Conservation (phyloP, 2,113 vertebrate species). For the Thunnus maccoyii region DNA sequence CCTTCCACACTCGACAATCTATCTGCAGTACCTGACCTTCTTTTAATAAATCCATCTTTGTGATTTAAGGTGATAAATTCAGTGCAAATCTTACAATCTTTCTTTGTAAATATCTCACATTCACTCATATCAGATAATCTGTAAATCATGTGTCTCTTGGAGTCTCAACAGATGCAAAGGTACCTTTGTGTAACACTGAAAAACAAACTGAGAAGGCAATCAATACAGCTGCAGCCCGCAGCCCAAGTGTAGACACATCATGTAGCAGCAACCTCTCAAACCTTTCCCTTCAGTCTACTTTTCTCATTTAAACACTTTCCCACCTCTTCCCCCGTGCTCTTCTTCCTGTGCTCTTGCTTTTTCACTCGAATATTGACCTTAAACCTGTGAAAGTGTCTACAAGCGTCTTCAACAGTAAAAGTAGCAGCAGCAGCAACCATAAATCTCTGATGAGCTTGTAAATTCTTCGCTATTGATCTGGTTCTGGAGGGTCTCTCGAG, state of each 20-base stretch:
- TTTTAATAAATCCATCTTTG: neutral
- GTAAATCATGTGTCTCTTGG: neutral
- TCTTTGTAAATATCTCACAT: neutral
- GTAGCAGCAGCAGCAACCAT: neutral
- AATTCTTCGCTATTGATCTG: constrained; percentile 56
- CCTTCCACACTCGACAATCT: no score
- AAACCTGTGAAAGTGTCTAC: constrained; percentile 28
- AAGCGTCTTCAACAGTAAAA: constrained; percentile 27
- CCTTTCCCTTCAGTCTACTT: neutral
- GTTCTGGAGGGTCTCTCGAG: constrained; percentile 14
- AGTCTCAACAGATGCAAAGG: neutral
- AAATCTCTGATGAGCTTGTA: constrained; percentile 49
- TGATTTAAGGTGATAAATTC: constrained; percentile 2
- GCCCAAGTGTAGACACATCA: constrained; percentile 1
- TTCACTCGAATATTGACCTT: constrained; percentile 31
- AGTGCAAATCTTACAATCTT: neutral
- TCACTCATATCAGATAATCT: constrained; percentile 19
- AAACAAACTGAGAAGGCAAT: constrained; percentile 34
- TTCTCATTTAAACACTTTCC: constrained; percentile 1
- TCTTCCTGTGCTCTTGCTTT: neutral
- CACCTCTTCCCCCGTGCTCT: neutral
- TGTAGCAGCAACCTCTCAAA: neutral
- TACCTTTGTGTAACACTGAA: constrained; percentile 17
- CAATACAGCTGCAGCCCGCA: constrained; percentile 36
- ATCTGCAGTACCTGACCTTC: no score